Evolutionary conservation across 2,113 vertebrate genomes (phyloP).

Genomic region (Tenebrosternarchus preto): DNA sequence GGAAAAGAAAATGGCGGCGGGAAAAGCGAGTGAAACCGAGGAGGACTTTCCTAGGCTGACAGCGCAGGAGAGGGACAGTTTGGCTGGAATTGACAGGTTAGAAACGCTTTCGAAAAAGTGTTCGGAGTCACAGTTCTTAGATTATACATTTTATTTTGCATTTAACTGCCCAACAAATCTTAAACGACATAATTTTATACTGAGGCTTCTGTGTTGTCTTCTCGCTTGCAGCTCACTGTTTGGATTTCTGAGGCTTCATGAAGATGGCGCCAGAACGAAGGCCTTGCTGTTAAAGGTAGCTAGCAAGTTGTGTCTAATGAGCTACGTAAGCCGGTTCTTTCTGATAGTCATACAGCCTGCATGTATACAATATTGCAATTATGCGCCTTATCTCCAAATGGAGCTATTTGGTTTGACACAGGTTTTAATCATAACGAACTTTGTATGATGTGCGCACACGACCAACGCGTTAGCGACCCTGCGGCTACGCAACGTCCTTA

Average conservation of each 20-base stretch:
- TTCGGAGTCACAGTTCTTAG: neutral
- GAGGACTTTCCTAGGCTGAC: slow-evolving; percentile 95
- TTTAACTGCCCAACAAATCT: slow-evolving; percentile 49
- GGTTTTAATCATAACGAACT: neutral
- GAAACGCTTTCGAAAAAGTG: slow-evolving; percentile 31
- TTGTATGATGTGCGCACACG: slow-evolving; percentile 3
- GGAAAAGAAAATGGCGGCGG: slow-evolving; percentile 99
- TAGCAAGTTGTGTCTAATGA: neutral
- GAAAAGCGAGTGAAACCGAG: slow-evolving; percentile 93
- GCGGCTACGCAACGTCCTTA: slow-evolving; percentile 21
- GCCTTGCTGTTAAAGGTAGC: slow-evolving; percentile 91
- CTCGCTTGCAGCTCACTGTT: slow-evolving; percentile 86
- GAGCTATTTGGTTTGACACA: neutral
- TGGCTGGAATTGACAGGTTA: slow-evolving; percentile 88
- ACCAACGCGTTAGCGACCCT: slow-evolving; percentile 13
- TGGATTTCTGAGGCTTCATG: slow-evolving; percentile 94
- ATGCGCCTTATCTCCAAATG: neutral
- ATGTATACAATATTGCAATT: neutral
- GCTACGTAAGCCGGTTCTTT: neutral
- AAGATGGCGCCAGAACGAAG: slow-evolving; percentile 99
- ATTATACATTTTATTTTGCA: neutral
- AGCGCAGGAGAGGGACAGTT: slow-evolving; percentile 83
- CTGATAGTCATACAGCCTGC: neutral
- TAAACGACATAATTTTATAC: slow-evolving; percentile 62
- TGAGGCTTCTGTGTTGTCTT: slow-evolving; percentile 75